Conservation (phyloP, 2,888 invertebrate species). For the Hedya salicella region DNA sequence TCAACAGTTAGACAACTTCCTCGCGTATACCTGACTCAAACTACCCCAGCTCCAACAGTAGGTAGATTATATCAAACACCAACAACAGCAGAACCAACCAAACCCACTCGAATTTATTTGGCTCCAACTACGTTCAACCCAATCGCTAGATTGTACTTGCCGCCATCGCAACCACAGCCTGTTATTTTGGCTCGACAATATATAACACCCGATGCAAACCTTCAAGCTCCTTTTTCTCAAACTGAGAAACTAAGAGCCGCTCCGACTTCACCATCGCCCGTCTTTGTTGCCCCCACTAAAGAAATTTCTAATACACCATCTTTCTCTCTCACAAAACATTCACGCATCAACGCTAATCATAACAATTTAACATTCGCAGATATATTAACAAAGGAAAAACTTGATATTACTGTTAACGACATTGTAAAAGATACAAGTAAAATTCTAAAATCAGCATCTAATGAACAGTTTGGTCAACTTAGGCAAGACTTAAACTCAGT, state of each 20-base stretch:
- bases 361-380: constrained; percentile 75
- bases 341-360: constrained; percentile 55
- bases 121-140: constrained; percentile 70
- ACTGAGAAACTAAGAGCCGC: constrained; percentile 57
- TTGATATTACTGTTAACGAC: constrained; percentile 71
- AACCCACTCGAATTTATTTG: constrained; percentile 62
- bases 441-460: constrained; percentile 64
- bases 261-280: constrained; percentile 56
- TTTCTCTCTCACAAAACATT: constrained; percentile 56
- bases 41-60: constrained; percentile 57
- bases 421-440: constrained; percentile 73
- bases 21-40: constrained; percentile 55
- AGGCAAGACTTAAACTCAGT: constrained; percentile 54
- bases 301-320: constrained; percentile 52
- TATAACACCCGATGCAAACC: constrained; percentile 56
- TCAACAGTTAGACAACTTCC: constrained; percentile 54
- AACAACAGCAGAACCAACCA: constrained; percentile 57
- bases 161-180: constrained; percentile 56
- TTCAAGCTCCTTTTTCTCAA: constrained; percentile 56
- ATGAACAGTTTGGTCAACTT: constrained; percentile 59
- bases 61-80: constrained; percentile 57
- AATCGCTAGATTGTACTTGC: constrained; percentile 63
- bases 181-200: constrained; percentile 62
- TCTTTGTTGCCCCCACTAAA: constrained; percentile 48
- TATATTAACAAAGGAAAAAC: constrained; percentile 74